Base-by-base conservation (phyloP, 2,888 invertebrate genomes). In the Petrolisthes cinctipes region DNA sequence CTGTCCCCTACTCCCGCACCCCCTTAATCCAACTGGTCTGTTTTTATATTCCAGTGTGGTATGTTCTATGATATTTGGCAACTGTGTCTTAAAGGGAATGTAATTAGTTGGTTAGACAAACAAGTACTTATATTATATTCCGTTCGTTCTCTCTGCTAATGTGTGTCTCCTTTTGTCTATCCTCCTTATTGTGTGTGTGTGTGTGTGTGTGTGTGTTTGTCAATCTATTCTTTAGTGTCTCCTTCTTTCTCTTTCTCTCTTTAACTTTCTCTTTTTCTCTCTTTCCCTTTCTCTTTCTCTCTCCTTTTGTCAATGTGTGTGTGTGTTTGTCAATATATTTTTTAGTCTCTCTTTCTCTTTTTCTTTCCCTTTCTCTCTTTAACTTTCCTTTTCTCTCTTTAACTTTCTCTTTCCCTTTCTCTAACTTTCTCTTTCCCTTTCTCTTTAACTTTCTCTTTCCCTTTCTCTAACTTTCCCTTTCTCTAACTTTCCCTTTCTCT, bases 371-470 rank as follows among this genome's bases (percentile, higher is more conserved):
- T 11, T 71, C 68, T 71, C 51, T 71, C 51, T 83, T 54, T 73
- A 17, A 17, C 53, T 71, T 37, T 78, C 53, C 17, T 54, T 83
- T n/a, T n/a, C n/a, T n/a, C n/a, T n/a, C n/a, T n/a, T n/a, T n/a
- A n/a, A n/a, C n/a, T n/a, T n/a, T n/a, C 71, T 83, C 53, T 68
- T 20, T 71, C 68, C 73, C 53, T 68, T 37, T 83, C 23, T 9
- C 75, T 68, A 7, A n/a, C 17, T 5, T 20, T 17, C 57, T 82
- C 17, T 17, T 20, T 4, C 51, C 17, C 3, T 61, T 23, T 3
- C n/a, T 71, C 17, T 11, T 2, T 57, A 9, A 2, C 4, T 82
- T 23, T 5, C 5, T 11, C 1, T 23, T 11, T 5, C n/a, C 5
- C 20, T 75, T 0, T 37, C 23, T 71, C 9, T 73, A 5, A 14